Evolutionary conservation across 92 coral and sea anemone genomes (phyloP), one percentile per base, ranked within the genome.

Genomic region (Bergia sp.): DNA sequence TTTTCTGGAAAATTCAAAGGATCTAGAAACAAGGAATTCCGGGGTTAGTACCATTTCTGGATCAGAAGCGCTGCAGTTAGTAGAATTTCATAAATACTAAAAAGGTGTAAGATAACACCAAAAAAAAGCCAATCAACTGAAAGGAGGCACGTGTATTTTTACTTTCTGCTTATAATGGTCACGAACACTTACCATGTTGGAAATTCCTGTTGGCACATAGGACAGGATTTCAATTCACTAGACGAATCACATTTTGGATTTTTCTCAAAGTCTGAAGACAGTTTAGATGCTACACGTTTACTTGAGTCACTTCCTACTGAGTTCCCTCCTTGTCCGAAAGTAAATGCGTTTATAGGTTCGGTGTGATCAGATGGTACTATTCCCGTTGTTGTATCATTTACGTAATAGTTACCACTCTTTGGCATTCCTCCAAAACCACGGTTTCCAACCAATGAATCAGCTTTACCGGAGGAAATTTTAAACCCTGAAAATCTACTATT

Each of bases 171-270:
- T 29, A 29, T 29, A 38, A 37, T 36, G 42, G 41, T 29, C 37
- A 9, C 13, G 67, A 23, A 20, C 6, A 13, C 78, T 67, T 67
- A 84, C 87, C 87, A 67, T 12, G 78, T 69, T 44, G 87, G 87
- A 45, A 84, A 84, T 0, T 84, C 87, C 79, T 44, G 87, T 36
- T 69, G 66, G 36, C 87, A 84, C 87, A 84, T 72, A 2, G 87
- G 87, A 84, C 87, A 84, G 53, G 87, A 84, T 23, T 55, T 71
- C 20, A 84, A 71, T 13, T 71, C 78, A 84, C 78, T 71, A 23
- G 77, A 72, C 15, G 78, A 40, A 71, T 47, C 66, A 16, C 36
- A 6, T 16, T 12, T 55, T 37, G 44, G 18, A 13, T 71, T 49
- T 20, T 37, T 72, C 44, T 20, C 43, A 37, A 37, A 18, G 66